Percentiles rank a stretch among this genome's conserved stretches.
Evolutionary conservation across 2,888 invertebrate genomes (phyloP).

Genomic region (Phorcus lineatus): DNA sequence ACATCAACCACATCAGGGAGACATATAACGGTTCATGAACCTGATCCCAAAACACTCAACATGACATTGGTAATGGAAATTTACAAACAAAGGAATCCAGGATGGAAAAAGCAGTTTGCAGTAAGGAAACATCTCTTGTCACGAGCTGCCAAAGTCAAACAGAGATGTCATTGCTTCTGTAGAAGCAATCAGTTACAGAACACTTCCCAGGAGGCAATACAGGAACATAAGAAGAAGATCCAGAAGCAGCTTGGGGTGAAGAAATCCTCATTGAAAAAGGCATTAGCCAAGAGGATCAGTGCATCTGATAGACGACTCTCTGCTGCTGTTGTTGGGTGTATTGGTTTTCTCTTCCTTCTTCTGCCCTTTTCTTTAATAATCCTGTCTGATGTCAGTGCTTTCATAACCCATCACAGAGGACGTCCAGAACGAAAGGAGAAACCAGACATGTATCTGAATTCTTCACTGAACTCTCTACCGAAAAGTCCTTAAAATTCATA

Average conservation of each 20-base stretch:
- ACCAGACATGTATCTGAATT: too few species aligned
- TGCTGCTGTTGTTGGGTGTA: background rate
- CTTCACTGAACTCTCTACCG: too few species aligned
- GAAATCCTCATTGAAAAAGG: background rate
- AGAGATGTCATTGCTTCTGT: constrained; percentile 9
- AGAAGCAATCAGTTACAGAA: background rate
- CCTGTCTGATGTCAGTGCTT: background rate
- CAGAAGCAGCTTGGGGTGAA: background rate
- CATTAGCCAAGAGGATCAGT: background rate
- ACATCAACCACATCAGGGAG: too few species aligned
- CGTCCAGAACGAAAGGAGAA: too few species aligned
- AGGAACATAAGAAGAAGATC: background rate
- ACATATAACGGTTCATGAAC: too few species aligned
- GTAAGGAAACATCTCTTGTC: too few species aligned
- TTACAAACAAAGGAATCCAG: too few species aligned
- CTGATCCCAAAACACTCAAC: too few species aligned
- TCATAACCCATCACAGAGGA: too few species aligned
- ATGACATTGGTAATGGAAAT: too few species aligned
- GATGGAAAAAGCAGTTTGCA: too few species aligned
- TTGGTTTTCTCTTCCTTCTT: background rate
- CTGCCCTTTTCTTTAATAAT: background rate
- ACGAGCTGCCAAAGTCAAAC: background rate
- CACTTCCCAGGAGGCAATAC: background rate
- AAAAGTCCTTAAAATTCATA: too few species aligned
- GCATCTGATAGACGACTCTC: background rate